Conservation (phyloP, 1,140 invertebrate species). For the Drosophila asahinai region DNA sequence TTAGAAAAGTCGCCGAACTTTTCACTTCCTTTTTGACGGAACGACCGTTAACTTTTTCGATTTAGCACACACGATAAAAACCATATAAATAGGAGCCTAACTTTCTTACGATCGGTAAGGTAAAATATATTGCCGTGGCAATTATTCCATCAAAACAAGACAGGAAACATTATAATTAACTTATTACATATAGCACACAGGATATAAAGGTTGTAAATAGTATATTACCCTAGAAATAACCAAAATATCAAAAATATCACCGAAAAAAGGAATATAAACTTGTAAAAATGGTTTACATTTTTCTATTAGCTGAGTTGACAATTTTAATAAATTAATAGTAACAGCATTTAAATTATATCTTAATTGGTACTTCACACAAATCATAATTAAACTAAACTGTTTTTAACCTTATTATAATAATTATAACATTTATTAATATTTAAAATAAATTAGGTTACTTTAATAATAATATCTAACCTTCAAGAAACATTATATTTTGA, state of each 20-base stretch:
- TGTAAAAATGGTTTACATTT: not conserved
- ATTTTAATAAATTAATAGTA: not conserved
- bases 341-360: too few relatives aligned
- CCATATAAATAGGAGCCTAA: constrained; percentile 13
- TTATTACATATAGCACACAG: not conserved
- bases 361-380: not conserved
- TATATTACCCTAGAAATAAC: not conserved
- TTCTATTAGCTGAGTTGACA: not conserved
- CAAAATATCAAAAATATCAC: not conserved
- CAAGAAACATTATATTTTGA: too few relatives aligned
- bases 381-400: too few relatives aligned
- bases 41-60: constrained; percentile 22
- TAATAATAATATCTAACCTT: too few relatives aligned
- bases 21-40: constrained; percentile 36
- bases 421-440: too few relatives aligned
- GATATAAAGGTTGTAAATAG: not conserved
- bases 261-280: too few relatives aligned
- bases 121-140: not conserved
- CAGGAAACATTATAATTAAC: not conserved
- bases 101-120: not conserved
- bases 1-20: constrained; percentile 44
- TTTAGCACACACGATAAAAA: constrained; percentile 26
- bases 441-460: too few relatives aligned
- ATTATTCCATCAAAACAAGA: not conserved
- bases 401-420: too few relatives aligned